phyloP scores from a whole-genome alignment of 2,113 vertebrate species.

The Quiscalus mexicanus region DNA sequence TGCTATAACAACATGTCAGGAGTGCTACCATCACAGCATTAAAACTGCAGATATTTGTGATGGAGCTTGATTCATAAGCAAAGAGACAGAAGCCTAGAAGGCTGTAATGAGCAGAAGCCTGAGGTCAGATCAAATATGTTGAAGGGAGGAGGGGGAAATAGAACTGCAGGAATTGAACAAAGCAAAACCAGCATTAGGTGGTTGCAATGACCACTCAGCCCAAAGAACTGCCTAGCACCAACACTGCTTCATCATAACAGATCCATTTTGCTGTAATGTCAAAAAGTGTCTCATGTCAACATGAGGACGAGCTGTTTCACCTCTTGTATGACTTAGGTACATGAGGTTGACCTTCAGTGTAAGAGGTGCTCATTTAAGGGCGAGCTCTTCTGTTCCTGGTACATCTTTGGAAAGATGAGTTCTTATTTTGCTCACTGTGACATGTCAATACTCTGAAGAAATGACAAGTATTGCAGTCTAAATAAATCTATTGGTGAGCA shows the following conservation, averaged over 20 bases:
- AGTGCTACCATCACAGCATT: neutral
- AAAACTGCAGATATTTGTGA: neutral
- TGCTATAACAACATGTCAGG: conserved; percentile 28
- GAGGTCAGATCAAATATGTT: neutral
- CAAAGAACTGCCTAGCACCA: neutral
- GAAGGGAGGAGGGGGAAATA: neutral
- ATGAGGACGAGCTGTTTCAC: neutral
- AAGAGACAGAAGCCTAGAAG: neutral
- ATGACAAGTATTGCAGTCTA: neutral
- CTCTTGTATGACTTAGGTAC: neutral
- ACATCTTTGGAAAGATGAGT: neutral
- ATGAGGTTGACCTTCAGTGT: neutral
- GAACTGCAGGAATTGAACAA: neutral
- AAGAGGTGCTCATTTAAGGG: neutral
- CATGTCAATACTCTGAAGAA: neutral
- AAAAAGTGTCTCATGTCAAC: rapidly evolving
- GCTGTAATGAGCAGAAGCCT: neutral
- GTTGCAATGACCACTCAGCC: neutral
- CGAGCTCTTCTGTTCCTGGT: neutral
- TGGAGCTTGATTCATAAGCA: neutral
- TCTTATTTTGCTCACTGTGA: neutral
- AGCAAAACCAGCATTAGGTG: neutral
- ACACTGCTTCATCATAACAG: rapidly evolving
- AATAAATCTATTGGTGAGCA: neutral
- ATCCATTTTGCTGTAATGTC: neutral